Evolutionary conservation across 2,797 vertebrate genomes (phyloP), one percentile per base, ranked within the genome.

Genomic region (Podargus strigoides): DNA sequence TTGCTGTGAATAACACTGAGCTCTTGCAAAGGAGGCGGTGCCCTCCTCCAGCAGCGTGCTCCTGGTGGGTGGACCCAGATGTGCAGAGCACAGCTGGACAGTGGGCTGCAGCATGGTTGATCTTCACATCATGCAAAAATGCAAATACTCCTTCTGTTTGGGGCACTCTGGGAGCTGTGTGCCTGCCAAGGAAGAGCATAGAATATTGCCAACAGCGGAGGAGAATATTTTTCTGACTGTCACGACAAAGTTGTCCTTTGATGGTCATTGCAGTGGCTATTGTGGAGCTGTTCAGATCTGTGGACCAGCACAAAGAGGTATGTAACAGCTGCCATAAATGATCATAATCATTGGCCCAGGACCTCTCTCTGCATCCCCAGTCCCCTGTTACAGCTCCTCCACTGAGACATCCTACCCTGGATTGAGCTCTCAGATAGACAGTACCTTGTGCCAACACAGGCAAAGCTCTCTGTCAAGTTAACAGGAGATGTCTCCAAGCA

Each of bases 91-190:
- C 39, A 70, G 41, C 41, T 60, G 66, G 60, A 10, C 4, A 46
- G 47, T 16, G 8, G 60, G 21, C 74, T 9, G n/a, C 37, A 50
- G 42, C 42, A 10, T 1, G 1, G 12, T 24, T 56, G 53, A 22
- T 67, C 59, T 30, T 42, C 42, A 11, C 2, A 0, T 13, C 0
- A 0, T 15, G 28, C 27, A n/a, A 75, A 58, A 75, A 69, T 28
- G 46, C 39, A 9, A 14, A 58, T 16, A 19, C 12, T 0, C 4
- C 14, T 41, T 30, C 41, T 68, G 7, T 32, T 32, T 17, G 24
- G 73, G 49, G 13, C 16, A 3, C 21, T 27, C 2, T 63, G 53
- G 83, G 44, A 90, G 27, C 37, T 27, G 8, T 42, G 14, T 15
- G 18, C 49, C 42, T 37, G 73, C 49, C 15, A 16, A 41, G 14